phyloP scores from a whole-genome alignment of 2,113 vertebrate genomes.

The Oncorhynchus gorbuscha region DNA sequence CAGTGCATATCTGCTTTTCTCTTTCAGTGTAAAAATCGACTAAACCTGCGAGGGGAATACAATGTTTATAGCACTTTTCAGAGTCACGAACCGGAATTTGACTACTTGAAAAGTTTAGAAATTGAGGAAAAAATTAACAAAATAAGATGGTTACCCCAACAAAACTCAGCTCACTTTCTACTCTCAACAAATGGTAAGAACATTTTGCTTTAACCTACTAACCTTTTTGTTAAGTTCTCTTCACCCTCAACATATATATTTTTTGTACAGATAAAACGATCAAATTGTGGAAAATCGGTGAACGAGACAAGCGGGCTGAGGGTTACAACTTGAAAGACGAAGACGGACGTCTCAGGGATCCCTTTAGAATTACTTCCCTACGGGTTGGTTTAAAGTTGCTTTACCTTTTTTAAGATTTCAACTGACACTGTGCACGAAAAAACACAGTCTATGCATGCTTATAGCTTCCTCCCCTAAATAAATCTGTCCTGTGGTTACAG shows the following conservation, averaged over 20 bases:
- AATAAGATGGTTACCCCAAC: slow-evolving; percentile 86
- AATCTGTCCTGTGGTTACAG: slow-evolving; percentile 52
- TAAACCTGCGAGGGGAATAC: slow-evolving; percentile 79
- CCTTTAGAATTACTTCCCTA: slow-evolving; percentile 86
- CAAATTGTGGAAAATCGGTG: slow-evolving; percentile 96
- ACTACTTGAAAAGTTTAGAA: slow-evolving; percentile 92
- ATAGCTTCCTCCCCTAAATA: not conserved
- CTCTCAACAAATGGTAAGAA: slow-evolving; percentile 76
- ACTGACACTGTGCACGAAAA: too few relatives aligned
- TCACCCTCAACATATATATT: not conserved
- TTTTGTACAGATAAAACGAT: slow-evolving; percentile 90
- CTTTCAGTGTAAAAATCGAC: slow-evolving; percentile 81
- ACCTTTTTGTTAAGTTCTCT: not conserved
- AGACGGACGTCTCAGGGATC: slow-evolving; percentile 88
- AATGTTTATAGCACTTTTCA: slow-evolving; percentile 78
- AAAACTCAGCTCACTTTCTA: slow-evolving; percentile 86
- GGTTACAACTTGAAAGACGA: slow-evolving; percentile 93
- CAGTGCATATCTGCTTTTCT: not conserved
- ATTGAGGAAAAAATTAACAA: slow-evolving; percentile 88
- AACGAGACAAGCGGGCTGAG: slow-evolving; percentile 92
- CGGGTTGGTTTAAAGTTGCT: slow-evolving; percentile 70
- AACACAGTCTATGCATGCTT: too few relatives aligned
- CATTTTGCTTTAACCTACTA: not conserved
- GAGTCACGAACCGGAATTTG: slow-evolving; percentile 75
- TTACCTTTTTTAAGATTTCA: too few relatives aligned